These are phyloP conservation scores for Athene noctua DNA, from an alignment of 2,113 vertebrate species.

Conservation along the genomic window DNA sequence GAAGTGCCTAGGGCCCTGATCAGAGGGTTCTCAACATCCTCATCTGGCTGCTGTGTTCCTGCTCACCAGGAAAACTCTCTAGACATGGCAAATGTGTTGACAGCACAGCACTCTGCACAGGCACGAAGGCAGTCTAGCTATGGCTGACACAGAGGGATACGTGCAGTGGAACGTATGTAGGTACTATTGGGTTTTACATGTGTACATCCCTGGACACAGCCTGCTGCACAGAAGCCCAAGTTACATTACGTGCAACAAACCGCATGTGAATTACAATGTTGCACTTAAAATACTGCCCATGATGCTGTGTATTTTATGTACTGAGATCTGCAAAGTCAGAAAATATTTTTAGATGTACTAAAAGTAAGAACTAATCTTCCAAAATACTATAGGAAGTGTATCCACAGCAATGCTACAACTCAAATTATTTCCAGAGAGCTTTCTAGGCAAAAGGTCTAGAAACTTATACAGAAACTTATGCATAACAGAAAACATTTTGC, in stretches of 20 bases:
- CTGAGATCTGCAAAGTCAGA: not conserved
- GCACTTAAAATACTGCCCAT: not conserved
- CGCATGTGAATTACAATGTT: not conserved
- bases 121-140: not conserved
- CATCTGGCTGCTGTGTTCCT: not conserved
- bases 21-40: not conserved
- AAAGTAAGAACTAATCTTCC: not conserved
- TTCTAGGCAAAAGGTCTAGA: not conserved
- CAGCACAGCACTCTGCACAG: not conserved
- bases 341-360: not conserved
- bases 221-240: not conserved
- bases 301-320: not conserved
- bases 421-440: not conserved
- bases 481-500: not conserved
- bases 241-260: not conserved
- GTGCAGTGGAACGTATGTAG: accelerated
- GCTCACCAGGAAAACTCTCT: not conserved
- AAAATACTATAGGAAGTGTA: not conserved
- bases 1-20: not conserved
- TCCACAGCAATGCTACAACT: not conserved
- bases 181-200: not conserved
- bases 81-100: not conserved
- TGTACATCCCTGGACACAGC: not conserved
- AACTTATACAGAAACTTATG: not conserved
- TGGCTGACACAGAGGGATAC: accelerated